Conservation (phyloP, 2,113 vertebrate species). For the Dicaeum eximium region DNA sequence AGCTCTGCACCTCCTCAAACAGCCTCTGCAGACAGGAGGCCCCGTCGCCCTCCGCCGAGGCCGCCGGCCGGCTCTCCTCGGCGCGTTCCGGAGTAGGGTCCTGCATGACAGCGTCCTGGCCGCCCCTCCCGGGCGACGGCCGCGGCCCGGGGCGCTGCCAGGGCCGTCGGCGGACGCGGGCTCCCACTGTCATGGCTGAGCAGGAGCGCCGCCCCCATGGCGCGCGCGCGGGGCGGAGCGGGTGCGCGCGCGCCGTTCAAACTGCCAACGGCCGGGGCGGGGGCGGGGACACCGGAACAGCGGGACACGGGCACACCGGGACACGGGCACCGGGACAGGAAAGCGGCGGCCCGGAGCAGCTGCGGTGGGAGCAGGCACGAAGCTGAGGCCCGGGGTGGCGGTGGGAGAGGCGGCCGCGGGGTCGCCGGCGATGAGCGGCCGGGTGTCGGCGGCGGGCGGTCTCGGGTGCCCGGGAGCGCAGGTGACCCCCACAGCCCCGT, state of each 20-base stretch:
- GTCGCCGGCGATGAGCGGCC: too few relatives aligned
- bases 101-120: not conserved
- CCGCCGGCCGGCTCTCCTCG: not conserved
- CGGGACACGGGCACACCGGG: too few relatives aligned
- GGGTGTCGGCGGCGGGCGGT: not conserved
- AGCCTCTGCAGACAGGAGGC: slow-evolving; percentile 37
- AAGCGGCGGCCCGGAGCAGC: not conserved
- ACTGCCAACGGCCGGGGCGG: not conserved
- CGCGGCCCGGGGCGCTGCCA: not conserved
- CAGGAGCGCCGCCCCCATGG: not conserved
- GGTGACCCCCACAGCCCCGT: not conserved
- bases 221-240: not conserved
- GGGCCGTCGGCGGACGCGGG: not conserved
- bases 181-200: not conserved
- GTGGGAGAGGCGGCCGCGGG: not conserved
- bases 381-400: not conserved
- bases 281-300: too few relatives aligned
- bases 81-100: not conserved
- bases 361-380: not conserved
- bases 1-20: not conserved
- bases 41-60: not conserved
- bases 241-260: not conserved
- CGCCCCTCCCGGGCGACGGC: not conserved
- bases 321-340: not conserved
- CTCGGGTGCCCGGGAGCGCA: not conserved